Base-by-base conservation (phyloP, 1,140 invertebrate genomes). In the Zaprionus kolodkinae region DNA sequence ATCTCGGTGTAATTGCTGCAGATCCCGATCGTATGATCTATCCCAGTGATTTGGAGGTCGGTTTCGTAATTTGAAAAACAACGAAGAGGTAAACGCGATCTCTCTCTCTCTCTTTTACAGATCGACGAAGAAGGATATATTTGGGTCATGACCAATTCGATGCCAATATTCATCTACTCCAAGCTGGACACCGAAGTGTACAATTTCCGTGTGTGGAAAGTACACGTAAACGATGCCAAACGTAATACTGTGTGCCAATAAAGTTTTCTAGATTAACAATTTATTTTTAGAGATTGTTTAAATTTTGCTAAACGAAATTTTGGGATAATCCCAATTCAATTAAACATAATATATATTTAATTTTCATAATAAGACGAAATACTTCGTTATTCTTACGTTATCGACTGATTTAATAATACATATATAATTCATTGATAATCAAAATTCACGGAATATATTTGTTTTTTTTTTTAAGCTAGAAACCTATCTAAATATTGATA, bases 1-100 rank as follows among this genome's bases (percentile, higher is more conserved):
- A 94, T 83, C 91, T 96, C 30, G 94, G 93, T 1, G 92, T 94
- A 10, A 80, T 96, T 1, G 94, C 93, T 0, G 90, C 94, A 66
- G 94, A 96, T 78, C 92, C 92, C 7, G 79, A 92, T 45, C 93
- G 83, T 1, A 93, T 96, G 73, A 95, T 96, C 73, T 96, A 96
- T 92, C 95, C 96, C 33, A 92, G 92, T 78, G 92, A 92, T 65
- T 77, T 93, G 50, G 82, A 50, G 21, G 45, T 50, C 15, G 25
- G 10, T 50, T 17, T 12, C 9, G 21, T 4, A 50, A 45, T 10
- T 48, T 50, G n/a, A 21, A 45, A 11, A 1, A 50, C 27, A 2
- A 30, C 27, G 6, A 10, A 12, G 12, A 25, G 12, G 10, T 21
- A 4, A 11, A 17, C 6, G n/a, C 7, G n/a, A 50, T 50, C 4